Evolutionary conservation across 1,140 invertebrate genomes (phyloP).

Genomic region (Linepithema humile): DNA sequence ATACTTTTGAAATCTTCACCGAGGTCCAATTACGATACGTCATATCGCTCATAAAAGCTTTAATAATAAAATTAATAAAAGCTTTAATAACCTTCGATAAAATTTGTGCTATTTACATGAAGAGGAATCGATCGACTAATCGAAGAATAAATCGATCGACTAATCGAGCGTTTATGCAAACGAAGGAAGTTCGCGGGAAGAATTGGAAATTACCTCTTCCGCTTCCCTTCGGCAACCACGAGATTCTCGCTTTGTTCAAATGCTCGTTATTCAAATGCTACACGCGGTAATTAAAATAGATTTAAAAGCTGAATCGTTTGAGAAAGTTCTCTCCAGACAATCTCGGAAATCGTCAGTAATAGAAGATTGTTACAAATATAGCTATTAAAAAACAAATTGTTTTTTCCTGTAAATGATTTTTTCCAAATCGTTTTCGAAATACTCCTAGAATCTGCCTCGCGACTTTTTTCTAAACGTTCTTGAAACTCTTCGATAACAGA

Average conservation of each 20-base stretch:
- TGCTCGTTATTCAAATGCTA: neutral
- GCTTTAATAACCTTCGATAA: neutral
- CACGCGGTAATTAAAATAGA: neutral
- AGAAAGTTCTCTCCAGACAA: neutral
- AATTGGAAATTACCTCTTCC: slow-evolving; percentile 5
- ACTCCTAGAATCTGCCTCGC: too few relatives aligned
- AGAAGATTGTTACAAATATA: neutral
- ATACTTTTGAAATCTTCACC: neutral
- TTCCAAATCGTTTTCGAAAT: neutral
- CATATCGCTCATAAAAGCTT: neutral
- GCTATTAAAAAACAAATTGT: neutral
- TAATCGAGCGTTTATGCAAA: neutral
- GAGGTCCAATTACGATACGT: neutral
- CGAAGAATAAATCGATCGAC: too few relatives aligned
- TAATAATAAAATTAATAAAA: too few relatives aligned
- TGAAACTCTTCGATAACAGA: neutral
- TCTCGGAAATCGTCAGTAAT: neutral
- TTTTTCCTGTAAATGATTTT: neutral
- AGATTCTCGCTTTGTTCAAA: neutral
- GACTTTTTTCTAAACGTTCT: too few relatives aligned
- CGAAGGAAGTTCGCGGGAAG: slow-evolving; percentile 20
- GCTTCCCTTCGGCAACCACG: neutral
- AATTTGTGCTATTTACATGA: neutral
- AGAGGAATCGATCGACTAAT: too few relatives aligned
- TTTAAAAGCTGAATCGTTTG: neutral